phyloP scores from a whole-genome alignment of 1,140 invertebrate genomes.

The Platorchestia sp. region DNA sequence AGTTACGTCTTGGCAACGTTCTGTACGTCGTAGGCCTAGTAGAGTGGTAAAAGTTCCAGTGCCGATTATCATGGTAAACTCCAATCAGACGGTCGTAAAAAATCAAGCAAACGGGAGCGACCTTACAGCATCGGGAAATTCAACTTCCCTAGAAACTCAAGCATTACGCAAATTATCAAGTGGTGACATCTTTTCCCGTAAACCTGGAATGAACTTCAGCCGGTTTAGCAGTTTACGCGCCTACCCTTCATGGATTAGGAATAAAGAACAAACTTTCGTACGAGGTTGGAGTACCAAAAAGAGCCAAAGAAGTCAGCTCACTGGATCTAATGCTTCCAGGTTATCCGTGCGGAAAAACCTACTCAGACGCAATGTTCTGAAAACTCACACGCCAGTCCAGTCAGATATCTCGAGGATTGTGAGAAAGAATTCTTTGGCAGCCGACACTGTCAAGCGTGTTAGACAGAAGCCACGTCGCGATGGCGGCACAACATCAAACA shows the following conservation, averaged over 20 bases:
- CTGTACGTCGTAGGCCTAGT: not conserved
- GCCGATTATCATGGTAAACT: not conserved
- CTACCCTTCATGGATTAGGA: not conserved
- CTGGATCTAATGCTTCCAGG: not conserved
- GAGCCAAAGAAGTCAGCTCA: not conserved
- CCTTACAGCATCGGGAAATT: not conserved
- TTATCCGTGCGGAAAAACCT: not conserved
- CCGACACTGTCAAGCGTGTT: not conserved
- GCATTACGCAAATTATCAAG: not conserved
- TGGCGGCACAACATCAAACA: not conserved
- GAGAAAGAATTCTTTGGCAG: not conserved
- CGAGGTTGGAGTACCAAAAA: not conserved
- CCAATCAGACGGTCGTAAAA: not conserved
- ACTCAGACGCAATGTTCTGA: not conserved
- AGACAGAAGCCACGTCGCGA: not conserved
- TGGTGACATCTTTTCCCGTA: not conserved
- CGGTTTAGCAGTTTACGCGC: not conserved
- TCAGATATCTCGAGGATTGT: not conserved
- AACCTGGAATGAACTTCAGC: not conserved
- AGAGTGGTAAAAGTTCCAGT: not conserved
- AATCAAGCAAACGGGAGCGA: not conserved
- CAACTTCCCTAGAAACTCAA: not conserved
- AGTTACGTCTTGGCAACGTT: not conserved
- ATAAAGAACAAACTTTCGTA: not conserved
- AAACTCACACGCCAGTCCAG: not conserved